A percentile compares a stretch with the other conserved stretches of the same genome.
These are phyloP conservation scores for Pluvialis apricaria DNA, from an alignment of 2,113 vertebrate genomes.

Conservation along the genomic window DNA sequence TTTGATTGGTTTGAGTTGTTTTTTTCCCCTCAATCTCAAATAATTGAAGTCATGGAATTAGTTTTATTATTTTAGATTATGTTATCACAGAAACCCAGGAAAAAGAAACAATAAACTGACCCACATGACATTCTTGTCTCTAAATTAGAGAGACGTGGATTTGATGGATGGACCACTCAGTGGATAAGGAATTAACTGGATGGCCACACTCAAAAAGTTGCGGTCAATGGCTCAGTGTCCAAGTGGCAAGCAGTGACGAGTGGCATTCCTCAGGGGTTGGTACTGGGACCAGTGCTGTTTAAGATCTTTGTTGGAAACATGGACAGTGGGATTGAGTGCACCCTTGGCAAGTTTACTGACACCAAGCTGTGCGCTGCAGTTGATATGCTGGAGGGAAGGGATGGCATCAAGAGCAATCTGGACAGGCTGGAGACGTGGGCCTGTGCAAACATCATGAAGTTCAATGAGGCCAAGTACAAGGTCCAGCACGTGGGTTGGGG, in stretches of 20 bases:
- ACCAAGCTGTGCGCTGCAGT: neutral
- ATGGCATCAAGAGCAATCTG: neutral
- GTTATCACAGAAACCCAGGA: neutral
- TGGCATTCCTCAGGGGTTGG: neutral
- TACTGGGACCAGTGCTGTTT: no score
- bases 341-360: neutral
- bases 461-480: neutral
- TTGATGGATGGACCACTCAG: neutral
- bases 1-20: neutral
- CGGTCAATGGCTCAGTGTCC: neutral
- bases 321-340: neutral
- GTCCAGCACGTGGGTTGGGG: neutral
- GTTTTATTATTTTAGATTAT: neutral
- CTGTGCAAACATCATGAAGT: neutral
- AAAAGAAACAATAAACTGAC: neutral
- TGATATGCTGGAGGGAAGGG: neutral
- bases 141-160: neutral
- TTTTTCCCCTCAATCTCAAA: accelerated
- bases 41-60: neutral
- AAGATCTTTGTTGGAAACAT: neutral
- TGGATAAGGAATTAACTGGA: neutral
- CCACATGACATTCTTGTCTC: neutral
- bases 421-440: neutral
- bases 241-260: neutral
- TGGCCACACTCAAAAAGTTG: neutral